Percentiles rank a stretch among this genome's conserved stretches.
These are phyloP conservation scores for Nipponia nippon DNA, from an alignment of 2,113 vertebrate species.

Conservation along the genomic window DNA sequence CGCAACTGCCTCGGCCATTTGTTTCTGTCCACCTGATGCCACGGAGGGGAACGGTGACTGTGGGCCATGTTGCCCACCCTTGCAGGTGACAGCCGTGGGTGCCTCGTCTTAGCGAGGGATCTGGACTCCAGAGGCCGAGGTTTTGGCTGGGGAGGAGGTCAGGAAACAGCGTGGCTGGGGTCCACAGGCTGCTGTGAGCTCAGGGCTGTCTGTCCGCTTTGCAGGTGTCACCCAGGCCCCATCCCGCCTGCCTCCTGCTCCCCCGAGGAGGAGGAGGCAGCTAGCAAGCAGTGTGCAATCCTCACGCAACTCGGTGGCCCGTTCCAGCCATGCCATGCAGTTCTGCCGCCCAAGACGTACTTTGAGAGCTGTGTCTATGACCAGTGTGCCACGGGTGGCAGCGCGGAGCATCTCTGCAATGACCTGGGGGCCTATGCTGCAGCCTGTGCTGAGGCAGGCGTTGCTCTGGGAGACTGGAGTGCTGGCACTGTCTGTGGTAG, in stretches of 20 bases:
- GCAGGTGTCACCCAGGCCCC: slow-evolving; percentile 11
- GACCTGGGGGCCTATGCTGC: slow-evolving; percentile 66
- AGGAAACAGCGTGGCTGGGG: neutral
- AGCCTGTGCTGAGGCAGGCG: slow-evolving; percentile 72
- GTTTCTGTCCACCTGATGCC: neutral
- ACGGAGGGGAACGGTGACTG: neutral
- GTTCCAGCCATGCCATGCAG: slow-evolving; percentile 70
- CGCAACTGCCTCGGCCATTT: neutral
- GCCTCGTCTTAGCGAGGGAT: neutral
- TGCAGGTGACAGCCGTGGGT: neutral
- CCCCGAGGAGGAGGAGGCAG: neutral
- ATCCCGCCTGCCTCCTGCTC: neutral
- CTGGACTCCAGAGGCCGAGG: neutral
- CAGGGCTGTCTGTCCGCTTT: neutral
- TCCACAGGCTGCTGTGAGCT: neutral
- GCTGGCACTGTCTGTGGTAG: slow-evolving; percentile 79
- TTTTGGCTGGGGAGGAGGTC: neutral
- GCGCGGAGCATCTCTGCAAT: slow-evolving; percentile 70
- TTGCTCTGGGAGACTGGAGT: slow-evolving; percentile 72
- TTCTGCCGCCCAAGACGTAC: slow-evolving; percentile 64
- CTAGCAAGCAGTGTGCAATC: slow-evolving; percentile 64
- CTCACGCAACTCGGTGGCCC: slow-evolving; percentile 65
- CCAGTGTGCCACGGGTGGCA: slow-evolving; percentile 69
- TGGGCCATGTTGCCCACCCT: neutral
- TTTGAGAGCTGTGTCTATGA: slow-evolving; percentile 77